Conservation (phyloP, 2,888 invertebrate genomes). For the Lasioglossum zephyrum region DNA sequence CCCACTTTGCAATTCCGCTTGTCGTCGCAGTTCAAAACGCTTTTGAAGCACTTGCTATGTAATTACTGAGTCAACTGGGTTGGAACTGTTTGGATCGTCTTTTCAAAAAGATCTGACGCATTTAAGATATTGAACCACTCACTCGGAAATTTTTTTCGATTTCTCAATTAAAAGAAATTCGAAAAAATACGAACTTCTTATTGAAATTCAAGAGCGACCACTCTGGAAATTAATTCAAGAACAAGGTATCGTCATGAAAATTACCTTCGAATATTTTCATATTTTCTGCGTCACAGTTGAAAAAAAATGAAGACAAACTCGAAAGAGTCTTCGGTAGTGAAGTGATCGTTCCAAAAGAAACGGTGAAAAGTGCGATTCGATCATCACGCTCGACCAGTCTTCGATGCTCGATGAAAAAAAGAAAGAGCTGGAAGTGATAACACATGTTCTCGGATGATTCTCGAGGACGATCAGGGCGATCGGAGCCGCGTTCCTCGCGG, state of each 20-base stretch:
- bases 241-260: not conserved
- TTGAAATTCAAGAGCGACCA: not conserved
- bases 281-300: not conserved
- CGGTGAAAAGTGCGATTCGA: not conserved
- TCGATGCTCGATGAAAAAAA: not conserved
- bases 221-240: not conserved
- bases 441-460: not conserved
- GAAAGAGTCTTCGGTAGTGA: not conserved
- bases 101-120: too few relatives aligned
- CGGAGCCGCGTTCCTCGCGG: not conserved
- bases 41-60: not conserved
- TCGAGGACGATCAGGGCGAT: not conserved
- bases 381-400: not conserved
- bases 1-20: not conserved
- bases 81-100: too few relatives aligned
- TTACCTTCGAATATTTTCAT: not conserved
- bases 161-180: not conserved
- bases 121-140: too few relatives aligned
- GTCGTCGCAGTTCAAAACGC: not conserved
- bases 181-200: not conserved
- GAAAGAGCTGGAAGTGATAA: not conserved
- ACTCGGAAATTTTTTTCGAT: too few relatives aligned
- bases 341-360: not conserved
- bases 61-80: not conserved
- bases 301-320: not conserved